Evolutionary conservation across 2,113 vertebrate species (phyloP).

Genomic region (Rhea americana): DNA sequence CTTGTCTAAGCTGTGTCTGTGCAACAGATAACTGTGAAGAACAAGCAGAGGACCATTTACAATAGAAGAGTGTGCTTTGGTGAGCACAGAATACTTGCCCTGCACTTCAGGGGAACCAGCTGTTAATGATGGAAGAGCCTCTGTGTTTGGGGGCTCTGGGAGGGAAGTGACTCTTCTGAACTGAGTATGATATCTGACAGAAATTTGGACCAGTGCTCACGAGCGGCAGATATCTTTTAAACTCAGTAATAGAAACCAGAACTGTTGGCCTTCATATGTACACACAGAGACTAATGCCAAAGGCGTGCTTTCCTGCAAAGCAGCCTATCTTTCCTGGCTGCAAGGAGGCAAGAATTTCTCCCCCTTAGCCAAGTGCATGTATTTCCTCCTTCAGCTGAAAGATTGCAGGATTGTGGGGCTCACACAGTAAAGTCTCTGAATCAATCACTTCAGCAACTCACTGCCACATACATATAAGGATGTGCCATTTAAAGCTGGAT

Average conservation of each 20-base stretch:
- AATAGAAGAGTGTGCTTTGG: background rate
- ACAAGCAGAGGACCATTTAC: background rate
- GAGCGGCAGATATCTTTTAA: background rate
- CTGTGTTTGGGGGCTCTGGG: background rate
- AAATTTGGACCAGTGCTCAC: no score
- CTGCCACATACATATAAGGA: background rate
- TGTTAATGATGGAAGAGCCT: background rate
- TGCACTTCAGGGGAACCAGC: background rate
- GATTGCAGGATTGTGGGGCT: background rate
- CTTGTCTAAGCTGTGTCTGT: background rate
- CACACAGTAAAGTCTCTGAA: background rate
- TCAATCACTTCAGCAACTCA: background rate
- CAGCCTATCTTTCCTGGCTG: background rate
- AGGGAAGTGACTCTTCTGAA: background rate
- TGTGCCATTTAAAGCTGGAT: background rate
- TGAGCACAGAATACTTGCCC: background rate
- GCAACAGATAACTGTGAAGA: background rate
- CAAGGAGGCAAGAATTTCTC: background rate
- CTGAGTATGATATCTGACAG: background rate
- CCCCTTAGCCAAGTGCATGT: background rate
- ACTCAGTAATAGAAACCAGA: background rate
- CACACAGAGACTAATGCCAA: background rate
- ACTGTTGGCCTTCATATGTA: background rate
- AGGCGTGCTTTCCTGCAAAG: background rate
- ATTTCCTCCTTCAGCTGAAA: background rate